Base-by-base conservation (phyloP, 2,797 vertebrate species). In the Merluccius polli region DNA sequence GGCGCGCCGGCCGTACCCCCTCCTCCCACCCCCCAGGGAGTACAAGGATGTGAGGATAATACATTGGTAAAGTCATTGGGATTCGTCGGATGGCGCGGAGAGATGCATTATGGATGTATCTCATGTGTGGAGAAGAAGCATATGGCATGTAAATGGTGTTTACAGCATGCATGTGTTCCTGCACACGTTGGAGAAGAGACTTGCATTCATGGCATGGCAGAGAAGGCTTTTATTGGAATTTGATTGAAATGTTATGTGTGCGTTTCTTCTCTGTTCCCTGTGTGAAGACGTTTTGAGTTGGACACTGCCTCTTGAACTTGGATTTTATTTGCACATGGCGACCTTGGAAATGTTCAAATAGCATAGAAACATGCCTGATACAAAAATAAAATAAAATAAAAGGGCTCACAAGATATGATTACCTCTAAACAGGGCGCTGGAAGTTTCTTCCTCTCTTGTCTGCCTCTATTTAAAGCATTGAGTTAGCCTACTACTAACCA, bases 31-130 rank as follows among this genome's bases (percentile, higher is more conserved):
- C 21, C 7, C 48, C 21, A 3, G 75, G 74, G 70, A 75, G 72
- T 32, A 73, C 36, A 75, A 65, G 69, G 80, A 70, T 80, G 79
- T 75, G 78, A 79, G 78, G 72, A 82, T 71, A 84, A 79, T 73
- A 79, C 73, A 79, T 86, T 74, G 73, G 63, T 78, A 38, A 72
- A 15, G 65, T 75, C 75, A 21, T 21, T 77, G 77, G 68, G 18
- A 82, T 76, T 73, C 75, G 67, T 35, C 16, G 36, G 38, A 27
- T 35, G 73, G 36, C 72, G 76, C 24, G 70, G 75, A 81, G 76
- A 36, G 11, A 18, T 79, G 78, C 70, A 79, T 79, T 78, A 85
- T 77, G 78, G 77, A 84, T 86, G 79, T 76, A 71, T 79, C 41
- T 16, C 44, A 38, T 75, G 36, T 72, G 36, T 75, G 73, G 70